These are phyloP conservation scores for Sympetrum striolatum DNA, from an alignment of 2,888 invertebrate species.

Conservation along the genomic window DNA sequence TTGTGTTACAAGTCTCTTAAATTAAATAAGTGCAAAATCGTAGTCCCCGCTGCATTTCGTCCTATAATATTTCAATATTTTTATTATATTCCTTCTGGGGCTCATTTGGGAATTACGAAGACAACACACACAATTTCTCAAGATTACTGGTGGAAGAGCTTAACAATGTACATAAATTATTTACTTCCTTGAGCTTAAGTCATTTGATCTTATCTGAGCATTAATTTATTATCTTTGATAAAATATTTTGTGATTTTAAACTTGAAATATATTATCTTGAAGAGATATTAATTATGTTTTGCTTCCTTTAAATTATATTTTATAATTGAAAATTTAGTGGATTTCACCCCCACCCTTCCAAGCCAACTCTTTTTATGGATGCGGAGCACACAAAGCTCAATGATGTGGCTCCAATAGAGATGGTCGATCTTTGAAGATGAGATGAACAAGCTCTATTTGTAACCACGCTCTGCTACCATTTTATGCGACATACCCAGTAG, in stretches of 20 bases:
- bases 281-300: background rate
- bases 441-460: background rate
- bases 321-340: background rate
- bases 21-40: too few species aligned
- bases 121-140: too few species aligned
- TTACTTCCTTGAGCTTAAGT: background rate
- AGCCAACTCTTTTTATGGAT: conserved; percentile 66
- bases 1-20: too few species aligned
- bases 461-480: too few species aligned
- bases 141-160: conserved; percentile 7
- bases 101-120: too few species aligned
- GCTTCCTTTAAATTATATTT: background rate
- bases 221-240: conserved; percentile 6
- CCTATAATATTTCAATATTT: too few species aligned
- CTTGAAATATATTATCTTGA: background rate
- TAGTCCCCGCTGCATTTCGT: too few species aligned
- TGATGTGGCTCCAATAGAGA: conserved; percentile 68
- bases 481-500: too few species aligned
- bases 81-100: too few species aligned
- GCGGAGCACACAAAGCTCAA: conserved; percentile 76
- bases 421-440: conserved; percentile 73
- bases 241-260: background rate
- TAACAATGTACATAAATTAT: background rate
- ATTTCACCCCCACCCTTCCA: too few species aligned
- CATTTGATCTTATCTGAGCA: background rate